A percentile compares a stretch with the other conserved stretches of the same genome.
phyloP scores from a whole-genome alignment of 2,888 invertebrate species.

The Lamellibrachia satsuma region DNA sequence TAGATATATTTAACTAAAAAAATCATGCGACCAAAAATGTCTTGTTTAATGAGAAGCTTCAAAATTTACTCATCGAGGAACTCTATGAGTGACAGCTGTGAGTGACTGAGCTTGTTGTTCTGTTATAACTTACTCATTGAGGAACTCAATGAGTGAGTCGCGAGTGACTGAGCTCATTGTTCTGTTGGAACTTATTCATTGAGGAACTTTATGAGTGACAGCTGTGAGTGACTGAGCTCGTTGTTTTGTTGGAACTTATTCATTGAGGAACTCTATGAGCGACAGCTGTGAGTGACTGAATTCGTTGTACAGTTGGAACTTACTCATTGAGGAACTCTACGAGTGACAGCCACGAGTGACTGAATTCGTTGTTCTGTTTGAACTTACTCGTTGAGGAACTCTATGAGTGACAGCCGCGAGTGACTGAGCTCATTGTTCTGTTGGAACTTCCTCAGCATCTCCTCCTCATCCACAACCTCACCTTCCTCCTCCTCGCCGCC shows the following conservation, averaged over 20 bases:
- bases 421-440: background rate
- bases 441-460: constrained; percentile 9
- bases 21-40: no score
- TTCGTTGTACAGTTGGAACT: background rate
- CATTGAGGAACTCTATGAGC: no score
- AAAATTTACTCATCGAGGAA: background rate
- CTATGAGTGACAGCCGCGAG: background rate
- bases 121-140: background rate
- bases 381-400: background rate
- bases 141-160: background rate
- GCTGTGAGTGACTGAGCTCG: background rate
- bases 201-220: background rate
- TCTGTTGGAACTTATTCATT: background rate
- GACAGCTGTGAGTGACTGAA: no score
- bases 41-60: no score
- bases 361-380: background rate
- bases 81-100: no score
- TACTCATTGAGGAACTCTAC: background rate
- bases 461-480: background rate
- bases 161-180: background rate
- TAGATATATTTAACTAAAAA: no score
- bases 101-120: background rate
- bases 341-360: background rate
- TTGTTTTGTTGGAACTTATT: background rate
- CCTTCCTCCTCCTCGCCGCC: background rate